phyloP scores from a whole-genome alignment of 2,797 vertebrate species.

The Paguma larvata region DNA sequence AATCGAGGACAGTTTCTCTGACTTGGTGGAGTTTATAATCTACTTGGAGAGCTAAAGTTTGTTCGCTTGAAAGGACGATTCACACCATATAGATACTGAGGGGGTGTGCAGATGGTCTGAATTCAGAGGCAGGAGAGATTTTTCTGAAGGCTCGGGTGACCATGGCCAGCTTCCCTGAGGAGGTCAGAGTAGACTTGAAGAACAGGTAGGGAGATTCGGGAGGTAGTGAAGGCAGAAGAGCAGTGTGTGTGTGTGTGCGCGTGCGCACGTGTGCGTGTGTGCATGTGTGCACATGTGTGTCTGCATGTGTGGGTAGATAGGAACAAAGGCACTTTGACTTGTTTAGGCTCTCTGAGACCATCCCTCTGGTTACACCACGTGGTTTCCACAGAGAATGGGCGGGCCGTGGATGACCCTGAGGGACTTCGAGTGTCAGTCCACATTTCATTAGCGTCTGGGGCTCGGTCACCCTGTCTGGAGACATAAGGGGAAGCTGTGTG shows the following conservation, averaged over 20 bases:
- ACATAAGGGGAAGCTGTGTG: neutral
- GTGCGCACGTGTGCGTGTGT: neutral
- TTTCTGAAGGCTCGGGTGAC: neutral
- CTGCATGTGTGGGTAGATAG: neutral
- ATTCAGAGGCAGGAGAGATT: neutral
- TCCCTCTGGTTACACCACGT: neutral
- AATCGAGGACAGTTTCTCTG: rapidly evolving
- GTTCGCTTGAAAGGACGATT: neutral
- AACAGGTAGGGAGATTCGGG: neutral
- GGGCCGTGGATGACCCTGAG: no score
- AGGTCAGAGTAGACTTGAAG: neutral
- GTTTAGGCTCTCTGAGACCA: neutral
- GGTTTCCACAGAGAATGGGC: neutral
- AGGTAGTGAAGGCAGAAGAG: neutral
- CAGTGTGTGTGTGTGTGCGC: neutral
- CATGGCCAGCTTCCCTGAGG: neutral
- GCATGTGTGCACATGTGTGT: neutral
- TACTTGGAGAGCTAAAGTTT: neutral
- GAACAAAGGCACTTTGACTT: neutral
- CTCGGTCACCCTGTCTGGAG: neutral
- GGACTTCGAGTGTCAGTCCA: neutral
- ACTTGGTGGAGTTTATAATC: neutral
- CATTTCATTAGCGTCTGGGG: neutral
- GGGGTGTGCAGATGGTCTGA: neutral
- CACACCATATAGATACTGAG: no score